These are phyloP conservation scores for Coecobrya sp. DNA, from an alignment of 2,888 invertebrate genomes.

Conservation along the genomic window DNA sequence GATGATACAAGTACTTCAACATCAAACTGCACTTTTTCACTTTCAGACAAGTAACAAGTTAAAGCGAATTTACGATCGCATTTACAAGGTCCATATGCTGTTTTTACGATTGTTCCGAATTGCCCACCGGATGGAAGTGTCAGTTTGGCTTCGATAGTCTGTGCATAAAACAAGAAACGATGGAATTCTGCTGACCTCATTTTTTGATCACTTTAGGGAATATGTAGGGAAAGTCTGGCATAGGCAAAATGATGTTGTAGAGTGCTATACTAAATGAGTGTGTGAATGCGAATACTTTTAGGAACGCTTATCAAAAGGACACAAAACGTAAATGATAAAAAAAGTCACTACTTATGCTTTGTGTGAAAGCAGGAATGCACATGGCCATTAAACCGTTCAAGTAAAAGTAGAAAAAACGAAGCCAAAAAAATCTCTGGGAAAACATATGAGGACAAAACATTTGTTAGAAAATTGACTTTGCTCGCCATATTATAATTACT, in stretches of 20 bases:
- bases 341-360: not conserved
- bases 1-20: slow-evolving; percentile 82
- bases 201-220: slow-evolving; percentile 58
- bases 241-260: slow-evolving; percentile 10
- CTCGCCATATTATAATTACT: no score
- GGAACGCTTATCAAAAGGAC: slow-evolving; percentile 4
- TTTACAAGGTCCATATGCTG: slow-evolving; percentile 83
- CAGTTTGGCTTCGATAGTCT: slow-evolving; percentile 82
- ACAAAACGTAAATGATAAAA: slow-evolving; percentile 10
- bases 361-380: slow-evolving; percentile 1
- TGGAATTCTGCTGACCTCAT: slow-evolving; percentile 66
- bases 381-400: not conserved
- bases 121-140: slow-evolving; percentile 78
- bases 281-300: not conserved
- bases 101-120: slow-evolving; percentile 83
- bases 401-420: not conserved
- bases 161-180: slow-evolving; percentile 63
- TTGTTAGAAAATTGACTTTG: no score
- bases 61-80: slow-evolving; percentile 82
- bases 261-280: not conserved
- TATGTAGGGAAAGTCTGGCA: not conserved
- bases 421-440: not conserved
- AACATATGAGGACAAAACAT: not conserved
- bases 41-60: slow-evolving; percentile 79
- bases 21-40: slow-evolving; percentile 82